Evolutionary conservation across 1,140 invertebrate species (phyloP).

Genomic region (Drosophila gunungcola): DNA sequence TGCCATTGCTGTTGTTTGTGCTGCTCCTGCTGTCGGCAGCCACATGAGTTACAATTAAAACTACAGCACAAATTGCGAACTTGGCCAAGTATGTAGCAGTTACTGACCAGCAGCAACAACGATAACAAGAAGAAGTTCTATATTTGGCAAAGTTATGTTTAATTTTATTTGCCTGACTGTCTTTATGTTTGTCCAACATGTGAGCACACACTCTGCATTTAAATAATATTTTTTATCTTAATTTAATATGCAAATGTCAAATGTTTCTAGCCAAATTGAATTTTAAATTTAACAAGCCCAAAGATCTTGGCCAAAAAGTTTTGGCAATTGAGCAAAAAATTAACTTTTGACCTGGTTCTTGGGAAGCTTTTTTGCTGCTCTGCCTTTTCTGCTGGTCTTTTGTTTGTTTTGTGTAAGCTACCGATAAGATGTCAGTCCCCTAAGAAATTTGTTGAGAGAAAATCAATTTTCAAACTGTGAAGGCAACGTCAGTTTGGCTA

Average conservation of each 20-base stretch:
- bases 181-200: slow-evolving; percentile 35
- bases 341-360: slow-evolving; percentile 32
- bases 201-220: slow-evolving; percentile 37
- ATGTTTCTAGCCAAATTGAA: slow-evolving; percentile 69
- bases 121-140: slow-evolving; percentile 32
- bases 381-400: neutral
- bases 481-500: slow-evolving; percentile 37
- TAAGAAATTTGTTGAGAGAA: slow-evolving; percentile 17
- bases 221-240: slow-evolving; percentile 72
- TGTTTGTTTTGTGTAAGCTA: slow-evolving; percentile 6
- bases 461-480: slow-evolving; percentile 33
- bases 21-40: slow-evolving; percentile 48
- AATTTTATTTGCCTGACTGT: slow-evolving; percentile 65
- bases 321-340: slow-evolving; percentile 67
- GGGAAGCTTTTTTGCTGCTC: neutral
- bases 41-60: slow-evolving; percentile 77
- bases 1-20: slow-evolving; percentile 22
- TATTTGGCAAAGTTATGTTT: slow-evolving; percentile 62
- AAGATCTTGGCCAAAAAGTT: slow-evolving; percentile 34
- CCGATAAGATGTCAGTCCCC: slow-evolving; percentile 17
- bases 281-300: slow-evolving; percentile 55
- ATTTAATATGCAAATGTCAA: slow-evolving; percentile 80
- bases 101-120: slow-evolving; percentile 22
- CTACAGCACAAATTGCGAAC: slow-evolving; percentile 66
- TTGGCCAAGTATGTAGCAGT: slow-evolving; percentile 39